A percentile compares a stretch with the other conserved stretches of the same genome.
Conservation (phyloP, 2,888 invertebrate genomes). For the Auanema sp. region DNA sequence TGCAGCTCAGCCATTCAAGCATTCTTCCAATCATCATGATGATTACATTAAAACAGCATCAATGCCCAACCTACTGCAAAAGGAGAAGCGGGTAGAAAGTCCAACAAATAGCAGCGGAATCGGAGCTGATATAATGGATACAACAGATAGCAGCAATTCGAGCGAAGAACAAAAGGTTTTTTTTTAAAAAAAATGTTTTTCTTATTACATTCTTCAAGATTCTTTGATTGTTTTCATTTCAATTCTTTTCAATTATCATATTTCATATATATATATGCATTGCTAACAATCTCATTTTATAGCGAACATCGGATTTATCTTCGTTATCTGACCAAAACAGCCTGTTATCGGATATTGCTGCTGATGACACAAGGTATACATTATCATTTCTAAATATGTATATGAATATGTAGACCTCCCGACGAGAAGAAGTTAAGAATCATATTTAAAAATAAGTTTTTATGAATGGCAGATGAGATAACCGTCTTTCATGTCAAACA, state of each 20-base stretch:
- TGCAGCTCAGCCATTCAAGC: conserved; percentile 16
- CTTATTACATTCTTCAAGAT: too few relatives aligned
- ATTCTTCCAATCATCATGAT: not conserved
- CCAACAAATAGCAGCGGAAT: conserved; percentile 19
- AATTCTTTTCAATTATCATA: not conserved
- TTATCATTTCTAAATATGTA: not conserved
- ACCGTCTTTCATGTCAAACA: not conserved
- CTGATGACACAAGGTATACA: not conserved
- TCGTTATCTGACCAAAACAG: conserved; percentile 22
- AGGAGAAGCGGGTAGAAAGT: not conserved
- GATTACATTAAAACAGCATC: not conserved
- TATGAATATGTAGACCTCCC: not conserved
- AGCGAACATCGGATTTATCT: conserved; percentile 17
- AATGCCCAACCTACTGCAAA: not conserved
- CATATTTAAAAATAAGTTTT: too few relatives aligned
- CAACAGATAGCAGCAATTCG: conserved; percentile 7
- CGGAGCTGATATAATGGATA: conserved; percentile 18
- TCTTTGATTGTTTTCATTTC: not conserved
- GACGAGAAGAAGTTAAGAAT: not conserved
- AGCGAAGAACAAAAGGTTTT: conserved; percentile 17
- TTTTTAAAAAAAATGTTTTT: not conserved
- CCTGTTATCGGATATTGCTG: conserved; percentile 8
- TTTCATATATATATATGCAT: not conserved
- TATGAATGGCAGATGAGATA: not conserved
- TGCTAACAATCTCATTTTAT: not conserved